Evolutionary conservation across 2,113 vertebrate genomes (phyloP), one percentile per base, ranked within the genome.

Genomic region (Perca flavescens): DNA sequence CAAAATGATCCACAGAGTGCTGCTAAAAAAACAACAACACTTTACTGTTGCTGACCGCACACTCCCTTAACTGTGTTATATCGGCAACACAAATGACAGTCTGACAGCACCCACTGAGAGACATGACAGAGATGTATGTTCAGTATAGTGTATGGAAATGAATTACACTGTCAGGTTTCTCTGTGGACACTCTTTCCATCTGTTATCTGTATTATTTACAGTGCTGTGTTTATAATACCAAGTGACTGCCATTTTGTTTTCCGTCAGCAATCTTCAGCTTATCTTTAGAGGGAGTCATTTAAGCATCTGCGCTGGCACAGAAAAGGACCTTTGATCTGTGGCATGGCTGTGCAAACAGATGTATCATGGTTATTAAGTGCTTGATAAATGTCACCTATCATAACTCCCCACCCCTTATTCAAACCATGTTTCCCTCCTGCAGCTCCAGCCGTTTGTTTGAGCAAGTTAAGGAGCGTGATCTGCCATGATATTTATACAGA

Each of bases 261-360:
- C 61, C 22, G 6, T 34, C 60, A 69, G 74, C 46, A 69, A 68
- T 68, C 56, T 60, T 81, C 47, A 31, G 43, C 25, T 50, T 34
- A 36, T 74, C 31, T 73, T 80, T 46, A n/a, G 36, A 74, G 16
- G 53, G 62, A 47, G n/a, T 74, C 19, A 74, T 62, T 81, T 68
- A 34, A 69, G 74, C 63, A 62, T 85, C 50, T 79, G 79, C 64
- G 11, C 40, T 72, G 73, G 54, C 72, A 78, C 73, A 66, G 76
- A 58, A 73, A 63, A 72, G 57, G 69, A 92, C 80, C 88, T 91
- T 89, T 93, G 88, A 90, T 89, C 86, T 70, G 56, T 63, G 52
- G 22, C 54, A 80, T 85, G 77, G 57, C 87, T 93, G 86, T 91
- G 87, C 92, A 95, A 95, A 95, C 90, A 95, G 56, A 83, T 84